Percentiles rank a stretch among this genome's conserved stretches.
Evolutionary conservation across 1,140 invertebrate genomes (phyloP).

Genomic region (Apis mellifera): DNA sequence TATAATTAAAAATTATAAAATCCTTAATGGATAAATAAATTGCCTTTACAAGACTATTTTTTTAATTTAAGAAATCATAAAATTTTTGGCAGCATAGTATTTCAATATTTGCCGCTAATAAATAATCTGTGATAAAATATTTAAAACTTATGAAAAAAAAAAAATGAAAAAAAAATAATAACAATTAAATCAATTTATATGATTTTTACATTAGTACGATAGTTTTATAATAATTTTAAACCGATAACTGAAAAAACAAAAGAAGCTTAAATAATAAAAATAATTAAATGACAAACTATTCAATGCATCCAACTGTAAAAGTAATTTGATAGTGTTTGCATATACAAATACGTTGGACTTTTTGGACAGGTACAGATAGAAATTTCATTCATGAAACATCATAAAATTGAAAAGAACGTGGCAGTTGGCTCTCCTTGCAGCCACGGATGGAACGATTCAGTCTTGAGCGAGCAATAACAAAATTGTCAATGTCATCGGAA

Average conservation of each 20-base stretch:
- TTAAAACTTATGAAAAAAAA: not conserved
- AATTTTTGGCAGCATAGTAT: not conserved
- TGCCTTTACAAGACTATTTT: constrained; percentile 7
- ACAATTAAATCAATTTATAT: not conserved
- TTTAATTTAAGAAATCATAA: not conserved
- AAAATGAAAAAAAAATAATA: not conserved
- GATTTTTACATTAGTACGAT: not conserved
- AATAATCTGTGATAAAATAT: not conserved
- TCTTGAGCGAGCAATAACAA: constrained; percentile 37
- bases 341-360: not conserved
- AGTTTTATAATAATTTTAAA: not conserved
- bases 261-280: not conserved
- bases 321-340: not conserved
- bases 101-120: not conserved
- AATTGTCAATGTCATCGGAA: constrained; percentile 18
- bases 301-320: not conserved
- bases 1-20: constrained; percentile 48
- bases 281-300: not conserved
- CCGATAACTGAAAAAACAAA: too few species aligned
- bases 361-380: constrained; percentile 15
- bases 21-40: constrained; percentile 40
- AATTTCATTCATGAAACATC: constrained; percentile 5
- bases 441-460: constrained; percentile 43
- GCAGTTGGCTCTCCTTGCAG: not conserved
- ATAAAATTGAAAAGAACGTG: constrained; percentile 18